These are phyloP conservation scores for Littorina saxatilis DNA, from an alignment of 1,140 invertebrate species.

Conservation along the genomic window DNA sequence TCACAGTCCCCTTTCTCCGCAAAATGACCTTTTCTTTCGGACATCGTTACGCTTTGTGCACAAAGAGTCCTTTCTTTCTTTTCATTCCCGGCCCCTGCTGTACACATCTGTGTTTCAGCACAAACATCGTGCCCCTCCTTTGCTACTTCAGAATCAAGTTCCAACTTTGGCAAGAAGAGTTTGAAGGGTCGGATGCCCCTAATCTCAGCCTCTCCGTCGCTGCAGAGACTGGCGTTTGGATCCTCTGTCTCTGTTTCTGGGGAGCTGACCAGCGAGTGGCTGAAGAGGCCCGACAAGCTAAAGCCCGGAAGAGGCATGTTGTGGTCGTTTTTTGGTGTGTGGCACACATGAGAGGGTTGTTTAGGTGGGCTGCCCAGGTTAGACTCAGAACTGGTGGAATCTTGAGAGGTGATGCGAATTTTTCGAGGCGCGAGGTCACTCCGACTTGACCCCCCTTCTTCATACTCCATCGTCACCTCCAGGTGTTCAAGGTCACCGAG, in stretches of 20 bases:
- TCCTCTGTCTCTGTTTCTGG: constrained; percentile 25
- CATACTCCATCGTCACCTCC: constrained; percentile 7
- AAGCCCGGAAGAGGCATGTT: neutral
- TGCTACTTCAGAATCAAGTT: neutral
- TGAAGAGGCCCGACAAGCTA: neutral
- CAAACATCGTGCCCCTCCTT: too few species aligned
- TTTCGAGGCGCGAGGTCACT: neutral
- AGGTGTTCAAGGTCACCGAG: neutral
- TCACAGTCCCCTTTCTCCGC: too few species aligned
- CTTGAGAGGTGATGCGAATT: constrained; percentile 1
- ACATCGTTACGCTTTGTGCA: too few species aligned
- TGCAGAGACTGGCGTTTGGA: neutral
- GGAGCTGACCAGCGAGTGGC: constrained; percentile 6
- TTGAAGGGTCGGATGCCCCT: neutral
- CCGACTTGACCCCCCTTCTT: neutral
- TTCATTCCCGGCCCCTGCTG: too few species aligned
- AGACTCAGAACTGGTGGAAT: neutral
- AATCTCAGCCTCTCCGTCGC: neutral
- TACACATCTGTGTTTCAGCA: too few species aligned
- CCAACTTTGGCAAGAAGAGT: neutral
- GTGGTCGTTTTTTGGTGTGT: neutral
- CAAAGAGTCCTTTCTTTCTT: too few species aligned
- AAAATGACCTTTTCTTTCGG: too few species aligned
- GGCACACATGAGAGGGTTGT: neutral
- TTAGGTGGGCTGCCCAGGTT: neutral